Percentiles rank a stretch among this genome's conserved stretches.
phyloP scores from a whole-genome alignment of 2,888 invertebrate genomes.

The Zhuqinia jingwanae region DNA sequence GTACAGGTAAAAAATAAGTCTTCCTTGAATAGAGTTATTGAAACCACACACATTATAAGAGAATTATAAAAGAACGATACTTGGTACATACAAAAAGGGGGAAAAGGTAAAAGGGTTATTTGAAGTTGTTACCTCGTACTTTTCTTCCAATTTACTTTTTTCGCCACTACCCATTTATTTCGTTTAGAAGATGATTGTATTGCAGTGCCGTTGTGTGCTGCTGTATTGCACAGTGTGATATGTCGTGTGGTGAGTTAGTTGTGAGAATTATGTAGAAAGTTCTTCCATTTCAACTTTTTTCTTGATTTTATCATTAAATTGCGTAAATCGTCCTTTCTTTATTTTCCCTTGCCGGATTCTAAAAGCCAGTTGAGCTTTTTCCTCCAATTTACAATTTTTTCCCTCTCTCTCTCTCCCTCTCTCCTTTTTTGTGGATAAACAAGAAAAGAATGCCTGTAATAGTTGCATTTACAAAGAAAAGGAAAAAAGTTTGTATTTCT shows the following conservation, averaged over 20 bases:
- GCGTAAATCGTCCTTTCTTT: conserved; percentile 52
- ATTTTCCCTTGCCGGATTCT: not conserved
- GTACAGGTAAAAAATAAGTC: no score
- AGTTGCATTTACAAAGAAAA: not conserved
- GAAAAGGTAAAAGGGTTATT: not conserved
- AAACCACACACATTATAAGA: no score
- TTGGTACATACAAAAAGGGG: no score
- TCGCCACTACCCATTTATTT: not conserved
- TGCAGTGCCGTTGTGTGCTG: not conserved
- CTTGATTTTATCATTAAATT: conserved; percentile 51
- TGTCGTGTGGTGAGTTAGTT: not conserved
- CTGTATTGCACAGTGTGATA: not conserved
- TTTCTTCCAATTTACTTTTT: not conserved
- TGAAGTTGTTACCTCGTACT: not conserved
- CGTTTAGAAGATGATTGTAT: no score
- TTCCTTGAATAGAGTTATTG: no score
- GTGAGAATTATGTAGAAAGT: conserved; percentile 53
- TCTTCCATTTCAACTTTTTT: conserved; percentile 48
- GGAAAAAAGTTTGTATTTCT: conserved; percentile 5
- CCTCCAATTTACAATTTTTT: no score
- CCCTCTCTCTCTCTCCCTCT: no score
- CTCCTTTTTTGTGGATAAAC: no score
- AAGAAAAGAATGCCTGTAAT: not conserved
- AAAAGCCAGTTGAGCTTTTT: no score
- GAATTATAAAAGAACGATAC: no score